These are phyloP conservation scores for Discoglossus pictus DNA, from an alignment of 2,797 vertebrate species.

Conservation along the genomic window DNA sequence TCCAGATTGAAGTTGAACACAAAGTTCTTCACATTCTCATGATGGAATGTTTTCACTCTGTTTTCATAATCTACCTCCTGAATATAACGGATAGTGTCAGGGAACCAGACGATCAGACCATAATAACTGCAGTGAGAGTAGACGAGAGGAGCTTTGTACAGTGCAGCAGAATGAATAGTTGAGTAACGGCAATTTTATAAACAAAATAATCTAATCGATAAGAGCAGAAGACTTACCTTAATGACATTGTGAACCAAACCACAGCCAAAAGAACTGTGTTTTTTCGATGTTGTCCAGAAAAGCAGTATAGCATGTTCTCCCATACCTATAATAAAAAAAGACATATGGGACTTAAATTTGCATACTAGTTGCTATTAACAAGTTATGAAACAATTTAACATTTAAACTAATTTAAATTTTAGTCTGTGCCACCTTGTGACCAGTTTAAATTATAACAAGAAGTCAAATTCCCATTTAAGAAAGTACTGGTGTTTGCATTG, in stretches of 20 bases:
- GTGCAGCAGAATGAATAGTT: neutral
- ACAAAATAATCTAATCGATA: no score
- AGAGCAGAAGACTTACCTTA: constrained; percentile 76
- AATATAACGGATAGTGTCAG: constrained; percentile 95
- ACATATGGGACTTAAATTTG: no score
- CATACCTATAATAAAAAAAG: constrained; percentile 81
- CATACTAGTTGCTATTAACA: no score
- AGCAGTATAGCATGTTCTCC: constrained; percentile 87
- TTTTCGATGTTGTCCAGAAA: constrained; percentile 85
- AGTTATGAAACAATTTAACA: no score
- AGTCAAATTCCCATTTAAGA: no score
- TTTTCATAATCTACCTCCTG: constrained; percentile 90
- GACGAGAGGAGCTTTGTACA: neutral
- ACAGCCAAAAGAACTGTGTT: constrained; percentile 89
- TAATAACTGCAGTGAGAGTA: constrained; percentile 79
- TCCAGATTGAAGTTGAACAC: constrained; percentile 96
- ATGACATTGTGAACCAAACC: constrained; percentile 95
- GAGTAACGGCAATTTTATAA: no score
- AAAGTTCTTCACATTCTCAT: constrained; percentile 83
- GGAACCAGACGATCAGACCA: constrained; percentile 95
- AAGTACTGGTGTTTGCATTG: no score
- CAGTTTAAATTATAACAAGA: no score
- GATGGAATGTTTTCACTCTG: constrained; percentile 80
- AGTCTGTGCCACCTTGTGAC: no score
- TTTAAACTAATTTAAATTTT: no score